A percentile compares a stretch with the other conserved stretches of the same genome.
Conservation (phyloP, 35 echinoderm and acorn worm species). For the Ophioderma brevispina region DNA sequence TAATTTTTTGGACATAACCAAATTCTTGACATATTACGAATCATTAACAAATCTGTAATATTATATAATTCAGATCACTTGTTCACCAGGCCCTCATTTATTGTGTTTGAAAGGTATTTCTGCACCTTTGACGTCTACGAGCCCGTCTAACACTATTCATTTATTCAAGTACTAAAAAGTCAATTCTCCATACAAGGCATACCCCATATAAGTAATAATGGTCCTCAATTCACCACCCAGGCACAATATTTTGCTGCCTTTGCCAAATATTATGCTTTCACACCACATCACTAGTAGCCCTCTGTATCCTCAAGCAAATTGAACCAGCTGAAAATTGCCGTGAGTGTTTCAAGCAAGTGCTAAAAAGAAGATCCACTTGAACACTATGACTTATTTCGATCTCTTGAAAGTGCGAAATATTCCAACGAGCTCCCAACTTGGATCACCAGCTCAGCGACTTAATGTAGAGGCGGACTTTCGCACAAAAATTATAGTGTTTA, state of each 20-base stretch:
- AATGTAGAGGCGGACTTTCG: no score
- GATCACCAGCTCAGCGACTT: slow-evolving; percentile 46
- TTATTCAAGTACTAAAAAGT: slow-evolving; percentile 45
- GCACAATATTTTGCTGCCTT: slow-evolving; percentile 61
- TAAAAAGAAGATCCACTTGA: slow-evolving; percentile 46
- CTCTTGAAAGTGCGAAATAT: slow-evolving; percentile 39
- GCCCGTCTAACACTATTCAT: no score
- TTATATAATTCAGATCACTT: no score
- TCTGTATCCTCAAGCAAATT: slow-evolving; percentile 50
- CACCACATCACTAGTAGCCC: slow-evolving; percentile 64
- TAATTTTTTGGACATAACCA: no score
- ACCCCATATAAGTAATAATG: slow-evolving; percentile 69
- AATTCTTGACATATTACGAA: no score
- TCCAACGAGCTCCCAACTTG: slow-evolving; percentile 17
- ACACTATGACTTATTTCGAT: slow-evolving; percentile 25
- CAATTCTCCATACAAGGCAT: slow-evolving; percentile 64
- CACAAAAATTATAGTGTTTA: no score
- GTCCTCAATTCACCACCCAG: slow-evolving; percentile 43
- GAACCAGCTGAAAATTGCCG: slow-evolving; percentile 42
- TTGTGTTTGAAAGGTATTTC: no score
- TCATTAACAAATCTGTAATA: no score
- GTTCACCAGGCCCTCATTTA: not conserved
- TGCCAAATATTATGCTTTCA: slow-evolving; percentile 57
- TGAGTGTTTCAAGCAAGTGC: slow-evolving; percentile 45
- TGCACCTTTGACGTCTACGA: no score